Evolutionary conservation across 2,888 invertebrate species (phyloP).

Genomic region (Steinernema scapterisci): DNA sequence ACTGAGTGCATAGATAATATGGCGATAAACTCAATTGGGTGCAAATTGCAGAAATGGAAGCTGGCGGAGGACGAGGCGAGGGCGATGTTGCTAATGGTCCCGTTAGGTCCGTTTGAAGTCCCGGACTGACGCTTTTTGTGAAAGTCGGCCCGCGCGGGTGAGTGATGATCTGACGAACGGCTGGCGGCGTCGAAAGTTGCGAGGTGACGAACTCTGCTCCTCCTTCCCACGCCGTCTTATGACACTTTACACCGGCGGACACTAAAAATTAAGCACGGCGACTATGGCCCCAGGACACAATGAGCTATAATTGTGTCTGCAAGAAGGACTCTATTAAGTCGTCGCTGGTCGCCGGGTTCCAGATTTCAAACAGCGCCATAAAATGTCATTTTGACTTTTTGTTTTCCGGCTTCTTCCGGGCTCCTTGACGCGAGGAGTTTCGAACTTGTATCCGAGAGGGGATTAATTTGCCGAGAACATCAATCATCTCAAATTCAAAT

Average conservation of each 20-base stretch:
- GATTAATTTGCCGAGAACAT: no score
- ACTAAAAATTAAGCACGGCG: constrained; percentile 13
- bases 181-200: neutral
- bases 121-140: constrained; percentile 4
- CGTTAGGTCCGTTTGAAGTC: neutral
- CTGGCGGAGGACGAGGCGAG: neutral
- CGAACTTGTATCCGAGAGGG: no score
- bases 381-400: neutral
- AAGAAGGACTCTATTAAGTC: constrained; percentile 20
- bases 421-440: no score
- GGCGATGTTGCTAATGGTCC: constrained; percentile 18
- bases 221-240: neutral
- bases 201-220: constrained; percentile 3
- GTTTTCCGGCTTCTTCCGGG: neutral
- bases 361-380: constrained; percentile 4
- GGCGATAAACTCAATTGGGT: constrained; percentile 29
- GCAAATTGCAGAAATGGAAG: constrained; percentile 20
- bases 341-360: neutral
- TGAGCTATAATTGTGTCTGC: constrained; percentile 13
- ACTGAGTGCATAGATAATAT: neutral
- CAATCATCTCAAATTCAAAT: no score
- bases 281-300: neutral
- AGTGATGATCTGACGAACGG: neutral
- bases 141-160: constrained; percentile 20
- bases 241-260: constrained; percentile 21